Evolutionary conservation across 1,140 invertebrate species (phyloP), one percentile per base, ranked within the genome.

Genomic region (Ruditapes philippinarum): DNA sequence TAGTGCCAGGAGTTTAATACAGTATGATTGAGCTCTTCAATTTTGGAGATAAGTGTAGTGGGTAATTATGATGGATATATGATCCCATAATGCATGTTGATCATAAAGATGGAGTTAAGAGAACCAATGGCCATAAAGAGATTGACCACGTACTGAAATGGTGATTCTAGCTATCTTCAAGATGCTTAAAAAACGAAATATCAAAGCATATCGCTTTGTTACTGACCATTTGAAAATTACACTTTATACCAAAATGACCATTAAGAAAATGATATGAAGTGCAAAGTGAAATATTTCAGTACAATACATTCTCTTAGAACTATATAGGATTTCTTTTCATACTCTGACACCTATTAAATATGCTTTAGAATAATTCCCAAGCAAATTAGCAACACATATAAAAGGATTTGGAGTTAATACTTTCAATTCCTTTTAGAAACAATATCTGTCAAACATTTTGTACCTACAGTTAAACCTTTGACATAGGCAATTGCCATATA

Each of bases 51-150:
- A 84, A 73, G 82, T 84, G 62, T 73, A 36, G n/a, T 54, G 12
- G 25, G 42, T 68, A 73, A 84, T 84, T 49, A 84, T 84, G 82
- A 84, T 84, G 62, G 74, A 78, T 78, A 78, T 54, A 54, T 78
- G 74, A 78, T 54, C 74, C 74, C 74, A 78, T 78, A 78, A 78
- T 78, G 74, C 74, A 54, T 78, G 28, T 54, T n/a, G 70, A 45
- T 74, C 70, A 74, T 74, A 74, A 74, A 42, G 22, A 5, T 70
- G 28, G 38, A 31, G 33, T 38, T 70, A 38, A 28, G 65, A 33
- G 65, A 70, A 70, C 33, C 28, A 65, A 65, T 31, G 11, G 33
- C 60, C 36, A 70, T 70, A 70, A 70, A 70, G 14, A 70, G 33
- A 70, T 38, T 70, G 65, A 70, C 65, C 65, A 70, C 65, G 19